Conservation (phyloP, 2,797 vertebrate species). For the Nannoperca obscura region DNA sequence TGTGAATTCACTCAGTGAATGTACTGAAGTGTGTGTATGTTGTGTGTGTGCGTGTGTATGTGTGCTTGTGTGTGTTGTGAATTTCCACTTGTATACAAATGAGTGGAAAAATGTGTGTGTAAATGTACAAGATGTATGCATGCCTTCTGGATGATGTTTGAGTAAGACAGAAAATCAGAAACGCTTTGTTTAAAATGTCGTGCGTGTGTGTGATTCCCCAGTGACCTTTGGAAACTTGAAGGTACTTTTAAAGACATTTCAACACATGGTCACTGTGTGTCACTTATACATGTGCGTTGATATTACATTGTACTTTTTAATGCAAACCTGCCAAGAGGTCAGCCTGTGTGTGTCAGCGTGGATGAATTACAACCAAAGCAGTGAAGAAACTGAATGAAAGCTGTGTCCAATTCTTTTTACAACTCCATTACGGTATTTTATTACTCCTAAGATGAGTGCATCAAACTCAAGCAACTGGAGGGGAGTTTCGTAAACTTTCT, state of each 20-base stretch:
- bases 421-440: constrained; percentile 17
- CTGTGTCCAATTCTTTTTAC: background rate
- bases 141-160: constrained; percentile 40
- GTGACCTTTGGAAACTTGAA: constrained; percentile 16
- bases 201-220: constrained; percentile 10
- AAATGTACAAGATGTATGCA: constrained; percentile 49
- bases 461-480: constrained; percentile 24
- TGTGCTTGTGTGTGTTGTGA: constrained; percentile 15
- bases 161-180: constrained; percentile 47
- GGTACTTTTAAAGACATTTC: constrained; percentile 49
- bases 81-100: constrained; percentile 47
- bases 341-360: constrained; percentile 9
- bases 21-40: constrained; percentile 24
- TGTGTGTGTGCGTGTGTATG: constrained; percentile 34
- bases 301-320: constrained; percentile 44
- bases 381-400: constrained; percentile 22
- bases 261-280: constrained; percentile 31
- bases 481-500: constrained; percentile 12
- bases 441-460: constrained; percentile 25
- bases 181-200: constrained; percentile 36
- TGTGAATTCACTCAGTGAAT: constrained; percentile 69
- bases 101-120: constrained; percentile 43
- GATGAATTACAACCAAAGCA: constrained; percentile 36
- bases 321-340: constrained; percentile 15
- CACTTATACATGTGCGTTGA: constrained; percentile 28